Conservation (phyloP, 2,888 invertebrate species). For the Sarcophaga rosellei region DNA sequence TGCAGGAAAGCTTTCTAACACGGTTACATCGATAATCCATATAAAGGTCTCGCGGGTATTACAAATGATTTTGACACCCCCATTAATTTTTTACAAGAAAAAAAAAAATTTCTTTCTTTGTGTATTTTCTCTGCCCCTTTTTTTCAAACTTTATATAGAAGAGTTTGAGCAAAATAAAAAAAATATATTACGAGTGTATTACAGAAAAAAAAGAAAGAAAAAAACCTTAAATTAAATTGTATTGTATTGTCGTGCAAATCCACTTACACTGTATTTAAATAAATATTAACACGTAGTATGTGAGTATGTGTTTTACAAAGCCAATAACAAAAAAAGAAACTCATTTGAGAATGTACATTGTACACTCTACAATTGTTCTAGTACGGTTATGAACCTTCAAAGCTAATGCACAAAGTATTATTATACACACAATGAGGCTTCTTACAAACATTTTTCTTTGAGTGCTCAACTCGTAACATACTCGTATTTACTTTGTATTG, state of each 20-base stretch:
- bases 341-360: constrained; percentile 1
- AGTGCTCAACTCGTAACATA: neutral
- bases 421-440: neutral
- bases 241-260: neutral
- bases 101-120: neutral
- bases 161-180: constrained; percentile 29
- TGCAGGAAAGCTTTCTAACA: neutral
- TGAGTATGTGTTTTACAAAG: neutral
- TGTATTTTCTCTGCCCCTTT: neutral
- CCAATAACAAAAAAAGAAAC: neutral
- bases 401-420: neutral
- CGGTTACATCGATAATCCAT: constrained; percentile 13
- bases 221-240: neutral
- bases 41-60: neutral
- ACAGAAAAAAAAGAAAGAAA: too few relatives aligned
- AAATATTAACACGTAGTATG: constrained; percentile 2
- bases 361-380: neutral
- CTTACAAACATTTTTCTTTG: neutral
- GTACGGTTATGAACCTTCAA: too few relatives aligned
- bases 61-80: neutral
- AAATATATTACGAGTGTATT: neutral
- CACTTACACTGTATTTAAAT: constrained; percentile 26
- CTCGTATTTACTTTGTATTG: constrained; percentile 20
- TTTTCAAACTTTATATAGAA: neutral
- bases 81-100: neutral